phyloP scores from a whole-genome alignment of 2,797 vertebrate genomes.

The Gallinago stenura region DNA sequence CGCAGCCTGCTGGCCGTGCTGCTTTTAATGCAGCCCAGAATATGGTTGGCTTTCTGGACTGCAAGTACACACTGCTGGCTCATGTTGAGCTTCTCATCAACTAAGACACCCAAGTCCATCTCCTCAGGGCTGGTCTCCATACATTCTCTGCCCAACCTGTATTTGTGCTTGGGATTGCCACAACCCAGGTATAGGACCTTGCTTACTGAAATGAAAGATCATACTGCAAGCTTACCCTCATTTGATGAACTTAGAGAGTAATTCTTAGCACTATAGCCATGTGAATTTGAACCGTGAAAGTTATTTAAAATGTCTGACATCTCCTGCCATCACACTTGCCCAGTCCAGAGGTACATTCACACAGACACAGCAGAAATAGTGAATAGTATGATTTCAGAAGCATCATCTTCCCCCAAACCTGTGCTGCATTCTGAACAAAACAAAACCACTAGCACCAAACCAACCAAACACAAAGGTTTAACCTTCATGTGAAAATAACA shows the following conservation, averaged over 20 bases:
- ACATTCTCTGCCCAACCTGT: not conserved
- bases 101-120: not conserved
- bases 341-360: not conserved
- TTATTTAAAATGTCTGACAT: not conserved
- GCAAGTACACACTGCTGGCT: not conserved
- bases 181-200: not conserved
- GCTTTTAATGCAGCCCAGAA: not conserved
- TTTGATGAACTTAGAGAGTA: not conserved
- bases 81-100: not conserved
- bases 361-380: not conserved
- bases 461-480: not conserved
- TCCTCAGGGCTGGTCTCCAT: not conserved
- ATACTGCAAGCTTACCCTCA: not conserved
- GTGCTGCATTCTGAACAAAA: not conserved
- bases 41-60: no score
- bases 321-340: not conserved
- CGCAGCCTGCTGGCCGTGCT: accelerated
- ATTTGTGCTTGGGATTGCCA: not conserved
- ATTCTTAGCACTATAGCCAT: not conserved
- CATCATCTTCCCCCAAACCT: not conserved
- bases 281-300: not conserved
- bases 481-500: not conserved
- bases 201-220: not conserved
- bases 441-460: not conserved
- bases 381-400: not conserved